Base-by-base conservation (phyloP, 2,113 vertebrate species). In the Phaetusa simplex region DNA sequence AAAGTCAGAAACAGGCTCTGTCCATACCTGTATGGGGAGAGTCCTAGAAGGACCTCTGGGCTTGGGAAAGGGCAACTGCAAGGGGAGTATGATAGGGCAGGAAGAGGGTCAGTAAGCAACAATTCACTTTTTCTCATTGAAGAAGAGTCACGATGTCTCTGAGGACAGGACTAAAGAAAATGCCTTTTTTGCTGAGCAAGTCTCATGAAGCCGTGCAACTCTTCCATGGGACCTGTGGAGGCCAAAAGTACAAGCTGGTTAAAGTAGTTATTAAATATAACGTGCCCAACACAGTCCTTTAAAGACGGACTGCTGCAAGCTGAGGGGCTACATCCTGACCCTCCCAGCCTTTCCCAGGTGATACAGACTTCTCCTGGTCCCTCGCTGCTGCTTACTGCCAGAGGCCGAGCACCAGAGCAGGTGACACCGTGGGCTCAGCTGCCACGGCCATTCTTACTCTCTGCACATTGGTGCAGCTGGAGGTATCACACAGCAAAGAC, bases 21-120 rank as follows among this genome's bases (percentile, higher is more conserved):
- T 50, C 69, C 3, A 1, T 66, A 45, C 22, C 17, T 70, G 14
- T 42, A 55, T 23, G 0, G 1, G 7, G 11, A 3, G 10, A 70
- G 18, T 70, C 22, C 64, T 83, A 32, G 36, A 45, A 76, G 4
- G 26, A 26, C 16, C 72, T 66, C 34, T 14, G 64, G 69, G 14
- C 16, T 38, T 72, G 36, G 27, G 58, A 86, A 82, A 69, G 61
- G 12, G 15, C 18, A 80, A 17, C 38, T 64, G 17, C 79, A 72
- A 78, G 18, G 26, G 20, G 1, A 89, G 32, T 26, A 58, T 34
- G 56, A 15, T 18, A 88, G 19, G 4, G 6, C 29, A 69, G 21
- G 30, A 82, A 83, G 15, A 52, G 3, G 22, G 1, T 47, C 50
- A 82, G 20, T 23, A 34, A 72, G 5, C 30, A 91, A 27, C 8